phyloP scores from a whole-genome alignment of 2,113 vertebrate genomes.

The Pontoporia blainvillei region DNA sequence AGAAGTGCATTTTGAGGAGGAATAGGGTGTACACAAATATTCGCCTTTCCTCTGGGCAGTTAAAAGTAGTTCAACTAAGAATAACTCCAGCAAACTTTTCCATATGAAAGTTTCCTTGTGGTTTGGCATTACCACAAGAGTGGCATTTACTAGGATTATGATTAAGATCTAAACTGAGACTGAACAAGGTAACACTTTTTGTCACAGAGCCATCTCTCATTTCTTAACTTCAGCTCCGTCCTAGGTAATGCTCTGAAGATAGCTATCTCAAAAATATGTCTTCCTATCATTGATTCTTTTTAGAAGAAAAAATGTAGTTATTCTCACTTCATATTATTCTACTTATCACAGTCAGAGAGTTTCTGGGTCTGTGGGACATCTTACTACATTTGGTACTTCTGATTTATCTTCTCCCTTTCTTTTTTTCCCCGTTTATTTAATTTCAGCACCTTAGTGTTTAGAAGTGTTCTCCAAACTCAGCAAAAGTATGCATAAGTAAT shows the following conservation, averaged over 20 bases:
- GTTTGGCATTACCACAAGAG: neutral
- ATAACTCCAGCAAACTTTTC: neutral
- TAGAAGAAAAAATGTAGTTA: neutral
- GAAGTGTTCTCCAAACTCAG: neutral
- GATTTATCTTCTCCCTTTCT: neutral
- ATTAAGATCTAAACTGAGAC: neutral
- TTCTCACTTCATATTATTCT: neutral
- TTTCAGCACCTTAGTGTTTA: neutral
- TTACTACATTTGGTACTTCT: neutral
- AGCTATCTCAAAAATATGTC: neutral
- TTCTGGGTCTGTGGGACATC: neutral
- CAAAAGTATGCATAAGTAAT: neutral
- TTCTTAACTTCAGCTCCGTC: neutral
- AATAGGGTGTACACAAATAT: neutral
- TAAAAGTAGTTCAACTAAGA: constrained; percentile 27
- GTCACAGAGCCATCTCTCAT: neutral
- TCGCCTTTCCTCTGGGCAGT: neutral
- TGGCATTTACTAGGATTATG: constrained; percentile 6
- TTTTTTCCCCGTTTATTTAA: neutral
- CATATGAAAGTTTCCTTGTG: neutral
- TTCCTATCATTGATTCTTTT: neutral
- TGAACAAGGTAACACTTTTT: neutral
- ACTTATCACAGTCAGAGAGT: neutral
- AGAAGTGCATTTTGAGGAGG: neutral
- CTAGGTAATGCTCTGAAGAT: neutral